Conservation (phyloP, 2,113 vertebrate genomes). For the Pteruthius melanotis region DNA sequence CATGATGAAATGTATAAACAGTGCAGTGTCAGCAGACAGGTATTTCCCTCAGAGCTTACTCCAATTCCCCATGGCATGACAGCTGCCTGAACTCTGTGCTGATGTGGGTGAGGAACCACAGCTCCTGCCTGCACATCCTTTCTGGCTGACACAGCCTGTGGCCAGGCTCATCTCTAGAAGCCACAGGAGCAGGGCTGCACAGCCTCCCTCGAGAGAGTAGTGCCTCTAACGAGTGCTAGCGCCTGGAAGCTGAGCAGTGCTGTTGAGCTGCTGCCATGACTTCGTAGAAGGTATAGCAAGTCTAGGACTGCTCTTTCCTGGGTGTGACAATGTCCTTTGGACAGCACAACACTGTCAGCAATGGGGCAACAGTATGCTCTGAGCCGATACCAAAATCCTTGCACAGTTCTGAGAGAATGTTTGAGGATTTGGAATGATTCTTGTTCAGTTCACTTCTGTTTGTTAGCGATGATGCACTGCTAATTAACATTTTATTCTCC, state of each 20-base stretch:
- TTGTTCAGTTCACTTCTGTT: not conserved
- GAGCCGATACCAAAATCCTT: not conserved
- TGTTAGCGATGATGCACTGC: not conserved
- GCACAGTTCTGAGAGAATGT: not conserved
- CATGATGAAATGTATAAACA: not conserved
- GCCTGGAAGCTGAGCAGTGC: not conserved
- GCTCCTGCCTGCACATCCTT: not conserved
- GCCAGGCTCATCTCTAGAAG: not conserved
- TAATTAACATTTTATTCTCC: not conserved
- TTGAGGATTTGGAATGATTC: not conserved
- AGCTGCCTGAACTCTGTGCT: not conserved
- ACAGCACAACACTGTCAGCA: not conserved
- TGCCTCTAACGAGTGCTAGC: too few relatives aligned
- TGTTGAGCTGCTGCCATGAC: not conserved
- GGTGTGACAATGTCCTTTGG: not conserved
- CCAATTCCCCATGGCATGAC: not conserved
- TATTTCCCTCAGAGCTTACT: not conserved
- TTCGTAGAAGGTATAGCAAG: not conserved
- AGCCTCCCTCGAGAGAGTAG: not conserved
- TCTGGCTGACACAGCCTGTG: not conserved
- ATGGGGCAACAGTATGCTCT: rapidly evolving
- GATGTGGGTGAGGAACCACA: not conserved
- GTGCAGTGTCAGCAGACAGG: not conserved
- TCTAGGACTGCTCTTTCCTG: not conserved
- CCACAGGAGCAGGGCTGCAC: not conserved